Evolutionary conservation across 1,140 invertebrate genomes (phyloP).

Genomic region (Lepidurus couesii): DNA sequence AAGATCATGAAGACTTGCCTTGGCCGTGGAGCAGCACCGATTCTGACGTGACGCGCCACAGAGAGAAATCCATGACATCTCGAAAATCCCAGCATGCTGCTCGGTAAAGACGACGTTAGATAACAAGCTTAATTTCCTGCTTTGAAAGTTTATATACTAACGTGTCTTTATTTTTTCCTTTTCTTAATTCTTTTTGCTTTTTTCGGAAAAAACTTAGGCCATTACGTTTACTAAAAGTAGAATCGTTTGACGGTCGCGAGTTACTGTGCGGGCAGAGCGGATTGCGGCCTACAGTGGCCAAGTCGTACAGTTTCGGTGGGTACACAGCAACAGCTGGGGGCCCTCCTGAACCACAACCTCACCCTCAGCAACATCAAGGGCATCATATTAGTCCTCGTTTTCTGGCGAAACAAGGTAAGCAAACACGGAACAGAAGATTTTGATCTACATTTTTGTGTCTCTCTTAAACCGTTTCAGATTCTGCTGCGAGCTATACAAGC

Average conservation of each 20-base stretch:
- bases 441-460: background rate
- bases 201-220: background rate
- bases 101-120: background rate
- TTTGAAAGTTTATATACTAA: background rate
- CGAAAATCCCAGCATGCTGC: slow-evolving; percentile 9
- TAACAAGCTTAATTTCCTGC: background rate
- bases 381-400: slow-evolving; percentile 51
- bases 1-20: slow-evolving; percentile 43
- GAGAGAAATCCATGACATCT: background rate
- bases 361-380: slow-evolving; percentile 16
- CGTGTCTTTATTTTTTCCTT: background rate
- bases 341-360: slow-evolving; percentile 15
- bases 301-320: slow-evolving; percentile 79
- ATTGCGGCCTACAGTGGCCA: slow-evolving; percentile 60
- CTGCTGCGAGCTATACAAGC: slow-evolving; percentile 57
- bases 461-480: slow-evolving; percentile 48
- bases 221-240: slow-evolving; percentile 45
- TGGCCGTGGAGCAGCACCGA: slow-evolving; percentile 49
- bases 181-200: background rate
- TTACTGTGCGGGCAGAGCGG: slow-evolving; percentile 47
- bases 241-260: slow-evolving; percentile 51
- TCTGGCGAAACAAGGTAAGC: slow-evolving; percentile 64
- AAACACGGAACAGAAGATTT: background rate
- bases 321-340: slow-evolving; percentile 50
- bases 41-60: slow-evolving; percentile 40